A percentile compares a stretch with the other conserved stretches of the same genome.
phyloP scores from a whole-genome alignment of 2,113 vertebrate species.

The Nyctibius bracteatus region DNA sequence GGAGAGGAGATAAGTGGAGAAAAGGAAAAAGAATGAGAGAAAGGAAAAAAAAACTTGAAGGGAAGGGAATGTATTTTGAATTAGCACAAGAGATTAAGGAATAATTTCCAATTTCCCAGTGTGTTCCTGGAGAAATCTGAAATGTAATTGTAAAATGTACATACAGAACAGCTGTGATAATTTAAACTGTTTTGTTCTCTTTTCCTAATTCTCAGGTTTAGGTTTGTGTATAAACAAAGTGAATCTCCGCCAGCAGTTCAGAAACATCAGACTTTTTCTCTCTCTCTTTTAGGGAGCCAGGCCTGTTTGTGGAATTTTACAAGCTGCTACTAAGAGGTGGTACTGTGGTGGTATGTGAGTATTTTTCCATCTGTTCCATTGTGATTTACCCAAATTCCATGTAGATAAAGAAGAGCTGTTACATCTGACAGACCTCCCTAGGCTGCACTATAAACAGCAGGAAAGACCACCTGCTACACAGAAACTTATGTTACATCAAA shows the following conservation, averaged over 20 bases:
- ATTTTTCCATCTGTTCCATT: conserved; percentile 71
- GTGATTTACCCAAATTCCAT: conserved; percentile 72
- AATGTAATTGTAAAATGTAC: not conserved
- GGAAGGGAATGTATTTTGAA: not conserved
- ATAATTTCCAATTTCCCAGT: not conserved
- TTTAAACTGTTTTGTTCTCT: conserved; percentile 31
- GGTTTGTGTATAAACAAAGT: conserved; percentile 8
- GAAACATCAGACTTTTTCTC: not conserved
- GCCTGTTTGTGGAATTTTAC: conserved; percentile 2
- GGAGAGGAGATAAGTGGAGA: not conserved
- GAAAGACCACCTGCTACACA: conserved; percentile 73
- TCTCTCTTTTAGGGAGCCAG: not conserved
- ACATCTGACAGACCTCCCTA: conserved; percentile 67
- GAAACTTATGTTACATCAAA: conserved; percentile 71
- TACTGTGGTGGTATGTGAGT: not conserved
- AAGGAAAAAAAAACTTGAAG: not conserved
- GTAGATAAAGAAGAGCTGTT: conserved; percentile 70
- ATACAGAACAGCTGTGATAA: not conserved
- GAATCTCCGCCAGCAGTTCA: conserved; percentile 2
- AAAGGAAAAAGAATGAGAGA: not conserved
- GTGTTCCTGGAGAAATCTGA: not conserved
- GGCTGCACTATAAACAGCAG: conserved; percentile 67
- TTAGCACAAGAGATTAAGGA: not conserved
- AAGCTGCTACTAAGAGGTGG: conserved; percentile 47
- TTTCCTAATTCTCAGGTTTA: conserved; percentile 1